Conservation (phyloP, 2,797 vertebrate species). For the Chaetophractus vellerosus region DNA sequence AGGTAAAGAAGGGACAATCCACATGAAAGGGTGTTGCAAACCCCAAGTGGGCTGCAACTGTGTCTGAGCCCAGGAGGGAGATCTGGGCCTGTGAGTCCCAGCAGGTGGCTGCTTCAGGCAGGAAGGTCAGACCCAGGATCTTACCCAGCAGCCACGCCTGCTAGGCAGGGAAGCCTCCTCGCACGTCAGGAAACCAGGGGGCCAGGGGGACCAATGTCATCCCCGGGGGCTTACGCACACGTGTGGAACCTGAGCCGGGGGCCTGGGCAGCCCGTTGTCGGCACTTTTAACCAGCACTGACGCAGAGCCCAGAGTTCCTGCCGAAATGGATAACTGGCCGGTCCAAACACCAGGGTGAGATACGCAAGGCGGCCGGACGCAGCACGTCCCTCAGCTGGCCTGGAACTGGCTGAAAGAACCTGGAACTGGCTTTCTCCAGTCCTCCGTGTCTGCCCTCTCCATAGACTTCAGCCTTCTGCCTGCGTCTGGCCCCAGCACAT, state of each 20-base stretch:
- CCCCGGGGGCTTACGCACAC: background rate
- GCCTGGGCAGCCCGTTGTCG: background rate
- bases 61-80: background rate
- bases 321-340: background rate
- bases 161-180: background rate
- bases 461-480: background rate
- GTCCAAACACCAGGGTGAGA: background rate
- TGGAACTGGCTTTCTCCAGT: background rate
- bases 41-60: background rate
- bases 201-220: background rate
- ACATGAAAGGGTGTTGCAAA: background rate
- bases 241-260: background rate
- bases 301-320: background rate
- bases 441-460: background rate
- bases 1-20: too few relatives aligned
- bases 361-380: background rate
- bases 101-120: background rate
- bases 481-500: background rate
- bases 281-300: background rate
- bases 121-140: background rate
- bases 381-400: background rate
- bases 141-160: background rate
- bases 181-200: background rate
- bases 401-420: background rate
- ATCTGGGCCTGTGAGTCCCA: background rate